A percentile compares a stretch with the other conserved stretches of the same genome.
These are phyloP conservation scores for Scaptomyza tumidula DNA, from an alignment of 2,888 invertebrate genomes.

Conservation along the genomic window DNA sequence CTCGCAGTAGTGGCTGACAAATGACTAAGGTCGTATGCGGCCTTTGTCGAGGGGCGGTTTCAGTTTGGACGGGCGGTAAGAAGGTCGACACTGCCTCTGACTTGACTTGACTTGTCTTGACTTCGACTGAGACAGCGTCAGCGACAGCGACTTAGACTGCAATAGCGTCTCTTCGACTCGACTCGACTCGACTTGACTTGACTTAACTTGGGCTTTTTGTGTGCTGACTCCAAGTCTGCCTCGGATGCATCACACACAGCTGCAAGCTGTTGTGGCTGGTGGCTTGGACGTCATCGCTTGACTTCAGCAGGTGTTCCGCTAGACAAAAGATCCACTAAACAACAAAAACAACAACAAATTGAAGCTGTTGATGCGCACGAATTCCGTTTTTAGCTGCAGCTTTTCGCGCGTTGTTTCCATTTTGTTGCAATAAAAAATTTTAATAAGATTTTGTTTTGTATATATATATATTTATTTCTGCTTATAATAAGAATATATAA, in stretches of 20 bases:
- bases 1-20: slow-evolving; percentile 63
- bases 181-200: slow-evolving; percentile 10
- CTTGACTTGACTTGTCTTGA: slow-evolving; percentile 49
- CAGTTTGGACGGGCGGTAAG: slow-evolving; percentile 73
- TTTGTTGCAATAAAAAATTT: slow-evolving; percentile 76
- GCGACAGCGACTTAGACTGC: neutral
- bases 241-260: slow-evolving; percentile 67
- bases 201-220: slow-evolving; percentile 19
- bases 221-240: slow-evolving; percentile 49
- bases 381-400: slow-evolving; percentile 76
- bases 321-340: slow-evolving; percentile 58
- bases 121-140: neutral
- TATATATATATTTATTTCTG: slow-evolving; percentile 7
- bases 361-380: slow-evolving; percentile 79
- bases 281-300: slow-evolving; percentile 66
- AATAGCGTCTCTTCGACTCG: neutral
- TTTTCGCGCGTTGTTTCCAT: slow-evolving; percentile 69
- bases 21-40: slow-evolving; percentile 75
- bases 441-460: slow-evolving; percentile 70
- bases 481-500: slow-evolving; percentile 59
- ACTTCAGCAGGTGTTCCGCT: slow-evolving; percentile 77
- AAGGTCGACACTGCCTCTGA: slow-evolving; percentile 69
- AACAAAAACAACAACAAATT: slow-evolving; percentile 58
- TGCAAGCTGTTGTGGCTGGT: slow-evolving; percentile 55
- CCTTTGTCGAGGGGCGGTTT: slow-evolving; percentile 69